Conservation (phyloP, 2,113 vertebrate species). For the Hippocampus barbouri region DNA sequence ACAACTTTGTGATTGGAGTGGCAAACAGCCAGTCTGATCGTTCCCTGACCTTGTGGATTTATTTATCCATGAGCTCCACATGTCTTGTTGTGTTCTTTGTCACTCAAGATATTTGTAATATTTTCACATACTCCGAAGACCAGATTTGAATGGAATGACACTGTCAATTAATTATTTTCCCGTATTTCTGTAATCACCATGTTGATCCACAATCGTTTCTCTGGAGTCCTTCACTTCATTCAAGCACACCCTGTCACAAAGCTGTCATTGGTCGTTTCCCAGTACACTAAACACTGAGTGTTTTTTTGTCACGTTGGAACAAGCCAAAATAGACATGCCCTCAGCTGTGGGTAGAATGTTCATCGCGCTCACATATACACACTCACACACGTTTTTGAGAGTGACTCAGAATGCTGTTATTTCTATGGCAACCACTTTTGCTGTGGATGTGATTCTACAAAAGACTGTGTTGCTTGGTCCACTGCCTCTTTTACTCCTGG, state of each 20-base stretch:
- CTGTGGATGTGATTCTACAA: neutral
- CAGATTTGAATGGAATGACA: too few species aligned
- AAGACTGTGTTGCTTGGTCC: neutral
- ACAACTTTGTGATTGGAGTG: constrained; percentile 8
- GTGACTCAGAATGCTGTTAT: constrained; percentile 38
- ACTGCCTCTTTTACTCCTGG: neutral
- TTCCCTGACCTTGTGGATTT: neutral
- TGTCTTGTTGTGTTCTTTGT: neutral
- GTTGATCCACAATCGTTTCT: neutral
- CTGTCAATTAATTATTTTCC: neutral
- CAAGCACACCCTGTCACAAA: neutral
- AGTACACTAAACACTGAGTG: neutral
- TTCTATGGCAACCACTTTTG: constrained; percentile 50
- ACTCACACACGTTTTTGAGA: constrained; percentile 17
- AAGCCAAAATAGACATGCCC: neutral
- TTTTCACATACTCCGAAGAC: neutral
- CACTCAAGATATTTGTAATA: neutral
- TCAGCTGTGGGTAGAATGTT: neutral
- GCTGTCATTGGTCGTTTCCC: neutral
- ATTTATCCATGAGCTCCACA: neutral
- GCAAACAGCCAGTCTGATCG: constrained; percentile 1
- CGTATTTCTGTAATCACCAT: neutral
- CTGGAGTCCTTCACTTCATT: neutral
- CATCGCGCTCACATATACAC: neutral
- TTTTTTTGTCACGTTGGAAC: neutral